These are phyloP conservation scores for Castor canadensis DNA, from an alignment of 2,113 vertebrate species.

Conservation along the genomic window DNA sequence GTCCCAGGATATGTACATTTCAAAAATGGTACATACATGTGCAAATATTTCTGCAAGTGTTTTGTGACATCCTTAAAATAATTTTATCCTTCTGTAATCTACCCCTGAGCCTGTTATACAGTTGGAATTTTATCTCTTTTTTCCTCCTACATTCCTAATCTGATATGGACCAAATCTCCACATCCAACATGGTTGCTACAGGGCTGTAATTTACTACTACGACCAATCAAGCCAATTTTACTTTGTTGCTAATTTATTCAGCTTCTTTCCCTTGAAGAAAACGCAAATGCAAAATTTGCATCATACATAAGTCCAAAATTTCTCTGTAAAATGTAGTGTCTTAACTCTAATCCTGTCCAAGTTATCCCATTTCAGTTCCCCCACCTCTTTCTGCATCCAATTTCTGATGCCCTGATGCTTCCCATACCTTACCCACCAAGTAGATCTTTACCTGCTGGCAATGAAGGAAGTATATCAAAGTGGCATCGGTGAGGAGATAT, in stretches of 20 bases:
- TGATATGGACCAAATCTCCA: conserved; percentile 62
- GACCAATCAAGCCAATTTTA: not conserved
- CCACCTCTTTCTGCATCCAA: not conserved
- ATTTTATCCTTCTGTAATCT: conserved; percentile 1
- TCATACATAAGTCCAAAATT: not conserved
- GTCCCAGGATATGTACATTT: conserved; percentile 7
- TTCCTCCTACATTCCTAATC: conserved; percentile 64
- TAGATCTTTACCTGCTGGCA: not conserved
- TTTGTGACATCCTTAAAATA: conserved; percentile 62
- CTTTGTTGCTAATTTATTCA: not conserved
- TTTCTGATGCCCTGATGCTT: not conserved
- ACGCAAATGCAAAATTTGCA: not conserved
- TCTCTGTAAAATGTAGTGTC: not conserved
- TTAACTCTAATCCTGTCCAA: not conserved
- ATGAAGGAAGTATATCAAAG: not conserved
- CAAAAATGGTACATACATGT: conserved; percentile 16
- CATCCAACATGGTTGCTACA: conserved; percentile 62
- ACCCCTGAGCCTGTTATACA: conserved; percentile 52
- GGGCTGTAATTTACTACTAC: conserved; percentile 26
- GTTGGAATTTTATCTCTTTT: conserved; percentile 53
- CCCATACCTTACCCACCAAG: not conserved
- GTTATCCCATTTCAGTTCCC: not conserved
- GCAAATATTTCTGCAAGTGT: conserved; percentile 24
- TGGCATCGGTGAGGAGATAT: not conserved
- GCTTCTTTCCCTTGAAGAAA: not conserved